phyloP scores from a whole-genome alignment of 2,888 invertebrate genomes.

The Arrhopalites spinosus region DNA sequence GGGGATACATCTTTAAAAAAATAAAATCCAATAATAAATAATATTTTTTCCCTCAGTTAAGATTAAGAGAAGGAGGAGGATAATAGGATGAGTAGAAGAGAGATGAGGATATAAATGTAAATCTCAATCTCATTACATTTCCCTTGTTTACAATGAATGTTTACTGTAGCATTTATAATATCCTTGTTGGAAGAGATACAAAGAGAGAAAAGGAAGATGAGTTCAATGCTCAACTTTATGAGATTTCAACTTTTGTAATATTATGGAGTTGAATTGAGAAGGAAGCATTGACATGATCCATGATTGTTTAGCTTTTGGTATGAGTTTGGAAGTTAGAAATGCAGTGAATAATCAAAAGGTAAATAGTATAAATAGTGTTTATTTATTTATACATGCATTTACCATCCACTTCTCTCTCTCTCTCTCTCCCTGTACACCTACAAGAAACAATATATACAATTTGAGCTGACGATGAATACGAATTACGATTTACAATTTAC shows the following conservation, averaged over 20 bases:
- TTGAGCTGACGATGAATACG: not conserved
- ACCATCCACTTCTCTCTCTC: not conserved
- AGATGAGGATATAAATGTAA: not conserved
- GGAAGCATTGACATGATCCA: not conserved
- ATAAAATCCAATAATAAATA: not conserved
- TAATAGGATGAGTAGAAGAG: not conserved
- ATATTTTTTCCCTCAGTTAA: not conserved
- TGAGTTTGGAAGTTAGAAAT: no score
- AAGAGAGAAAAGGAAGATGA: not conserved
- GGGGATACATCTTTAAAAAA: no score
- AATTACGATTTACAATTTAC: not conserved
- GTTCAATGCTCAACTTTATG: not conserved
- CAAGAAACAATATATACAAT: not conserved
- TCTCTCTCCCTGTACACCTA: not conserved
- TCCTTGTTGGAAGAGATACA: not conserved
- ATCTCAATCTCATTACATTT: not conserved
- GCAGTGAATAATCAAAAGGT: constrained; percentile 7
- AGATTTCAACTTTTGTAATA: not conserved
- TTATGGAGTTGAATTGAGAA: no score
- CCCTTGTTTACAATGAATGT: not conserved
- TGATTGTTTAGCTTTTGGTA: not conserved
- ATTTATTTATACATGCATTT: not conserved
- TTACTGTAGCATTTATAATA: not conserved
- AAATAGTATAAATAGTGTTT: not conserved
- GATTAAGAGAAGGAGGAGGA: not conserved